phyloP scores from a whole-genome alignment of 1,140 invertebrate species.

The Vanessa tameamea region DNA sequence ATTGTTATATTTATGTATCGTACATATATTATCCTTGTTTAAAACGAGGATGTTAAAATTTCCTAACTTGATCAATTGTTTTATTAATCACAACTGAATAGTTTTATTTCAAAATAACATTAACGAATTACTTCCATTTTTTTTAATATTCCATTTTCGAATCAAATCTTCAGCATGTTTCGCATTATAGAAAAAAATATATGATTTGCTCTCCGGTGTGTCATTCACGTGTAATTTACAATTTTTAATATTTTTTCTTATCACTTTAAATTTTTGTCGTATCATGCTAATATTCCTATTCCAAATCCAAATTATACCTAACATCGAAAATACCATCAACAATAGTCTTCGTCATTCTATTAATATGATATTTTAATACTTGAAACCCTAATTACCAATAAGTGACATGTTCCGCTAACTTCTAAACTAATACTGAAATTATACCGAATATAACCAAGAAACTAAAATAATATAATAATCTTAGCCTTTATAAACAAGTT shows the following conservation, averaged over 20 bases:
- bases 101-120: conserved; percentile 27
- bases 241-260: conserved; percentile 7
- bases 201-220: conserved; percentile 16
- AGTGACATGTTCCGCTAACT: too few species aligned
- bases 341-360: conserved; percentile 22
- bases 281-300: conserved; percentile 32
- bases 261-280: conserved; percentile 15
- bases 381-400: too few species aligned
- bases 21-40: not conserved
- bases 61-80: not conserved
- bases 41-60: not conserved
- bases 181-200: conserved; percentile 12
- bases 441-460: too few species aligned
- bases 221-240: conserved; percentile 14
- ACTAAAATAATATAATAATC: too few species aligned
- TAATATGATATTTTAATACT: too few species aligned
- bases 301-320: conserved; percentile 11
- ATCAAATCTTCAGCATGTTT: conserved; percentile 15
- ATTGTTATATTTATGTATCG: not conserved
- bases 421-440: too few species aligned
- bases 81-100: conserved; percentile 14
- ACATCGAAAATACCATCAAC: not conserved
- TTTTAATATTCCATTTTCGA: conserved; percentile 12
- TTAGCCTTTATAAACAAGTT: too few species aligned
- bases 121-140: conserved; percentile 1